Evolutionary conservation across 2,888 invertebrate species (phyloP).

Genomic region (Cosmopolites sordidus): DNA sequence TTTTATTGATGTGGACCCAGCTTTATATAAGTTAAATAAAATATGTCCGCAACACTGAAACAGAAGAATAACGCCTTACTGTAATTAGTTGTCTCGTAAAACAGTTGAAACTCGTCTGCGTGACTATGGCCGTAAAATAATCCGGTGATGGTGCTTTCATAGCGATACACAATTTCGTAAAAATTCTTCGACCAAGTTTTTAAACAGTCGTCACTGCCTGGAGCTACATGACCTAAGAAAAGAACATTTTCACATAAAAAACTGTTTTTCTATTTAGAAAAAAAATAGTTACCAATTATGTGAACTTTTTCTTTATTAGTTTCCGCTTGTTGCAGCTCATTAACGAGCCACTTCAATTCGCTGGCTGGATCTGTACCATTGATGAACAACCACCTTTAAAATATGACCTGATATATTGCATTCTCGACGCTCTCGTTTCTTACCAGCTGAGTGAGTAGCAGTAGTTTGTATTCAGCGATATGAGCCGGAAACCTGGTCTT

Average conservation of each 20-base stretch:
- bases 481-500: slow-evolving; percentile 81
- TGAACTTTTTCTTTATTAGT: slow-evolving; percentile 93
- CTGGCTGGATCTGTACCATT: slow-evolving; percentile 96
- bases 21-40: no score
- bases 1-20: no score
- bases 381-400: slow-evolving; percentile 76
- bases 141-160: slow-evolving; percentile 80
- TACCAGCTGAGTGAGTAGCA: slow-evolving; percentile 93
- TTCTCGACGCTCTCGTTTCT: slow-evolving; percentile 19
- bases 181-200: slow-evolving; percentile 94
- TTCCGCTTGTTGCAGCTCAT: slow-evolving; percentile 88
- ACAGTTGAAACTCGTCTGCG: slow-evolving; percentile 88
- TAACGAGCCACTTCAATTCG: slow-evolving; percentile 90
- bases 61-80: slow-evolving; percentile 48
- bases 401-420: not conserved
- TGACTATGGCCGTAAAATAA: slow-evolving; percentile 95
- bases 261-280: no score
- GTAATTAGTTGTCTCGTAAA: slow-evolving; percentile 78
- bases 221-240: slow-evolving; percentile 79
- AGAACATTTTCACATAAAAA: not conserved
- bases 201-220: slow-evolving; percentile 86
- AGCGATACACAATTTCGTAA: slow-evolving; percentile 80
- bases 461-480: slow-evolving; percentile 92
- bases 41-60: no score
- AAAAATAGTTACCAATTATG: slow-evolving; percentile 62